Evolutionary conservation across 2,797 vertebrate species (phyloP).

Genomic region (Tauraco hartlaubi): DNA sequence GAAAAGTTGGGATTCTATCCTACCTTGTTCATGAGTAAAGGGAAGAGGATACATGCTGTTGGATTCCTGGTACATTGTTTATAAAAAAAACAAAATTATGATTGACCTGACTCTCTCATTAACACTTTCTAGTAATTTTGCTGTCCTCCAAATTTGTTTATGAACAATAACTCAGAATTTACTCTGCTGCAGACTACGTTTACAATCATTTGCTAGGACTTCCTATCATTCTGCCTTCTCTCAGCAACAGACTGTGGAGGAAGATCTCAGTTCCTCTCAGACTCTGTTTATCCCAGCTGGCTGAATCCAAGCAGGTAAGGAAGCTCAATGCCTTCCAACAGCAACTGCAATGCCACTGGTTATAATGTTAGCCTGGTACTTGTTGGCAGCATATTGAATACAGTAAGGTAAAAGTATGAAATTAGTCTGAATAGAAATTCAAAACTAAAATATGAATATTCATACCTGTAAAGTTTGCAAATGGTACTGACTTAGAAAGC

Average conservation of each 20-base stretch:
- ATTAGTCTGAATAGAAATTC: not conserved
- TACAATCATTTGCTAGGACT: not conserved
- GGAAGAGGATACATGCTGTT: accelerated
- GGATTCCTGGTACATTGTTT: not conserved
- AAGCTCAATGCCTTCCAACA: not conserved
- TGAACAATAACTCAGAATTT: not conserved
- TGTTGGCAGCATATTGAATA: not conserved
- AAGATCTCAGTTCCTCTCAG: not conserved
- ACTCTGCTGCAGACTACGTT: not conserved
- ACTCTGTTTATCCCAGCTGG: not conserved
- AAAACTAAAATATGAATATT: not conserved
- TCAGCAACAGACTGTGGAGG: not conserved
- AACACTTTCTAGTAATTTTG: not conserved
- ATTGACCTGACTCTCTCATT: not conserved
- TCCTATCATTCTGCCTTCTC: not conserved
- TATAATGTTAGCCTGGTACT: not conserved
- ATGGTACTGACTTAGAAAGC: not conserved
- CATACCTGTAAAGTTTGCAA: not conserved
- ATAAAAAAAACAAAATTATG: not conserved
- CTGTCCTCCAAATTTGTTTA: not conserved
- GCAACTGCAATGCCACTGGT: not conserved
- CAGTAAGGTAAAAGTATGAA: not conserved
- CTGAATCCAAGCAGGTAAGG: not conserved
- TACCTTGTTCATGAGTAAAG: not conserved
- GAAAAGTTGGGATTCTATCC: not conserved